phyloP scores from a whole-genome alignment of 2,113 vertebrate species.

The Neopipo cinnamomea region DNA sequence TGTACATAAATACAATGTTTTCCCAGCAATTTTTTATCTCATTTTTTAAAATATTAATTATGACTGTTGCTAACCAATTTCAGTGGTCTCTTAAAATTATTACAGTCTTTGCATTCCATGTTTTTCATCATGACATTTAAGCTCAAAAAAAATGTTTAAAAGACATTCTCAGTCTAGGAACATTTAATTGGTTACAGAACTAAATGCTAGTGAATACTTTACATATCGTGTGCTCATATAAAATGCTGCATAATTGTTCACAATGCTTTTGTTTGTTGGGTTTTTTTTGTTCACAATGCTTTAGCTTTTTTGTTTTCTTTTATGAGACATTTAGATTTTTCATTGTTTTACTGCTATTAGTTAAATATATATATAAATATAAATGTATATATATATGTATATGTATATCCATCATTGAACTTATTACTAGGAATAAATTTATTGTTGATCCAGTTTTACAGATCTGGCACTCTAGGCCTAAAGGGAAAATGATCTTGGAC shows the following conservation, averaged over 20 bases:
- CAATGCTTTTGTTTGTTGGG: accelerated
- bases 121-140: not conserved
- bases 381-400: no score
- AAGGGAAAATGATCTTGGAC: not conserved
- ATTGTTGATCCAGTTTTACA: not conserved
- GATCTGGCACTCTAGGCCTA: not conserved
- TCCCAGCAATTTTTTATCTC: not conserved
- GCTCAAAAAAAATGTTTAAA: not conserved
- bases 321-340: not conserved
- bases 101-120: not conserved
- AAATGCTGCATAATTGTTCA: not conserved
- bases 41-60: not conserved
- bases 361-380: not conserved
- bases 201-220: not conserved
- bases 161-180: not conserved
- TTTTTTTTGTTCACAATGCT: not conserved
- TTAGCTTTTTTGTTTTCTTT: not conserved
- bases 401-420: no score
- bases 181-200: not conserved
- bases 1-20: not conserved
- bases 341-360: not conserved
- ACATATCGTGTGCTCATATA: not conserved
- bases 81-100: not conserved
- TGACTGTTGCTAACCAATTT: not conserved
- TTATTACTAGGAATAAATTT: not conserved